Evolutionary conservation across 2,797 vertebrate genomes (phyloP).

Genomic region (Cryptoprocta ferox): DNA sequence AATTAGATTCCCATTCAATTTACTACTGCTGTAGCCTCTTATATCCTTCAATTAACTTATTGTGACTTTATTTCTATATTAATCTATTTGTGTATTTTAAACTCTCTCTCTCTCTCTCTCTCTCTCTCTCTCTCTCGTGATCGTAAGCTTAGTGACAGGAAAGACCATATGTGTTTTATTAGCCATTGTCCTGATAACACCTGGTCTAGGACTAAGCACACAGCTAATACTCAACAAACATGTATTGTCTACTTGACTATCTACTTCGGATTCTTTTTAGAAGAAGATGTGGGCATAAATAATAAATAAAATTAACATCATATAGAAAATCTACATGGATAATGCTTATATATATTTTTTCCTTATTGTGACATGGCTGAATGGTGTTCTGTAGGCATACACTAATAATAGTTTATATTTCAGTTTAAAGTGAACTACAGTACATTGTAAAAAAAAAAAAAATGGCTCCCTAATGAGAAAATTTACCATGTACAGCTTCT

Average conservation of each 20-base stretch:
- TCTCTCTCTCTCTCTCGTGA: background rate
- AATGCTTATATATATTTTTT: background rate
- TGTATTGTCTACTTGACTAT: background rate
- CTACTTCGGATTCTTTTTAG: background rate
- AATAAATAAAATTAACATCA: background rate
- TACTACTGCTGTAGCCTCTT: background rate
- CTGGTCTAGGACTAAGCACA: background rate
- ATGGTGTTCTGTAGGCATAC: background rate
- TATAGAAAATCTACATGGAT: background rate
- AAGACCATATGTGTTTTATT: background rate
- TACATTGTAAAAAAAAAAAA: background rate
- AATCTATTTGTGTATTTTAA: background rate
- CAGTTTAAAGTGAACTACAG: background rate
- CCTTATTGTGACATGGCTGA: background rate
- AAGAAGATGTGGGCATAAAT: background rate
- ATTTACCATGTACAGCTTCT: background rate
- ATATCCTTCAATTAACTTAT: background rate
- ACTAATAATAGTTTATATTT: slow-evolving; percentile 22
- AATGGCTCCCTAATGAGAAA: background rate
- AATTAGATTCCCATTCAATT: background rate
- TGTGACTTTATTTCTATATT: slow-evolving; percentile 6
- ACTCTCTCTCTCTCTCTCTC: background rate
- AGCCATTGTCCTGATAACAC: background rate
- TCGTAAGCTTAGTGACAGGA: background rate
- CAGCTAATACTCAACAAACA: background rate